Percentiles rank a stretch among this genome's conserved stretches.
Evolutionary conservation across 92 coral and sea anemone species (phyloP).

Genomic region (Umimayanthus chanpuru): DNA sequence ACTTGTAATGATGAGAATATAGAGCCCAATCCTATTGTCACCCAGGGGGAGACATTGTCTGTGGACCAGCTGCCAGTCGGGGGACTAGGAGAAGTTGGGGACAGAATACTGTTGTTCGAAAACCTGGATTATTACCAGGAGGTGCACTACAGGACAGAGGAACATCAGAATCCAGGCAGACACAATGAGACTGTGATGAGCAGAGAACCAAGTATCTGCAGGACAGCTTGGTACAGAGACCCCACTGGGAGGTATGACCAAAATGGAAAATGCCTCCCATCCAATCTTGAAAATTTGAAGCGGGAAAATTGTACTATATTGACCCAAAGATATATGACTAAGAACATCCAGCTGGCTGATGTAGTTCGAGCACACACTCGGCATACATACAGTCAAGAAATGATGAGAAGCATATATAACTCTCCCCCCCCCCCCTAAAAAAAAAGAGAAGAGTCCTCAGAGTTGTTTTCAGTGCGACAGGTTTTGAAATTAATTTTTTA

Average conservation of each 20-base stretch:
- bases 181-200: slow-evolving; percentile 42
- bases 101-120: slow-evolving; percentile 37
- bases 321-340: slow-evolving; percentile 49
- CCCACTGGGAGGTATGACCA: slow-evolving; percentile 45
- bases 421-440: too few relatives aligned
- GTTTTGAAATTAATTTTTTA: too few relatives aligned
- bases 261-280: slow-evolving; percentile 58
- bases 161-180: slow-evolving; percentile 36
- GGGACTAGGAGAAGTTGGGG: neutral
- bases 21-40: too few relatives aligned
- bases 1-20: too few relatives aligned
- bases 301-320: slow-evolving; percentile 49
- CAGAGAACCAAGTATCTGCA: slow-evolving; percentile 52
- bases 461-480: too few relatives aligned
- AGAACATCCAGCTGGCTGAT: slow-evolving; percentile 54
- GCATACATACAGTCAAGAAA: slow-evolving; percentile 59
- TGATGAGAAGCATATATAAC: neutral
- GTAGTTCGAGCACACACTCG: slow-evolving; percentile 45
- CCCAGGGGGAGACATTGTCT: too few relatives aligned
- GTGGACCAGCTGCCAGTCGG: too few relatives aligned
- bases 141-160: slow-evolving; percentile 54
- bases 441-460: too few relatives aligned
- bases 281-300: slow-evolving; percentile 47
- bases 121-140: slow-evolving; percentile 45
- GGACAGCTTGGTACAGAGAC: slow-evolving; percentile 37